Evolutionary conservation across 1,140 invertebrate species (phyloP).

Genomic region (Plodia interpunctella): DNA sequence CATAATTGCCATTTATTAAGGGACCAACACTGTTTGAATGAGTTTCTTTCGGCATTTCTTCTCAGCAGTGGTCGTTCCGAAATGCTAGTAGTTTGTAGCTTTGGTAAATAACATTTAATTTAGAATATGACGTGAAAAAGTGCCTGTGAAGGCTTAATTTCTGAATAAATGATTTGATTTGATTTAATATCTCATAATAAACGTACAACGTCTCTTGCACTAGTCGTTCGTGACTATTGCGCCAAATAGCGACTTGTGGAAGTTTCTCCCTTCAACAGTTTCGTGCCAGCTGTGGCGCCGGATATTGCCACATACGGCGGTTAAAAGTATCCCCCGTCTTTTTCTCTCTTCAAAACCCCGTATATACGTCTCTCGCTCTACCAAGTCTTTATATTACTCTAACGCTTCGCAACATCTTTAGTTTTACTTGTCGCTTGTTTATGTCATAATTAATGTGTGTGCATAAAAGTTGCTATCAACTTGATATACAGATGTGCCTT

Average conservation of each 20-base stretch:
- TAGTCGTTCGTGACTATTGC: constrained; percentile 1
- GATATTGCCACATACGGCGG: neutral
- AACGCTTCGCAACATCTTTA: neutral
- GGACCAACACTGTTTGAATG: too few relatives aligned
- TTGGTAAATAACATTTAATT: too few relatives aligned
- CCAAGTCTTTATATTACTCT: neutral
- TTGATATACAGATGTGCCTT: too few relatives aligned
- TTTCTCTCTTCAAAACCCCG: neutral
- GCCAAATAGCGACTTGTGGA: neutral
- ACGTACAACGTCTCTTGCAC: too few relatives aligned
- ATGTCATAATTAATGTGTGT: neutral
- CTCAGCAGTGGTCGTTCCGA: too few relatives aligned
- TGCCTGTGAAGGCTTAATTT: too few relatives aligned
- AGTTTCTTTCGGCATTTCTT: too few relatives aligned
- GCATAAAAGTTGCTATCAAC: neutral
- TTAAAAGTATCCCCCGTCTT: neutral
- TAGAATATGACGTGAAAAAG: too few relatives aligned
- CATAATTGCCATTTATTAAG: too few relatives aligned
- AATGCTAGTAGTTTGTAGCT: too few relatives aligned
- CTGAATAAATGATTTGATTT: too few relatives aligned
- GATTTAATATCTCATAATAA: too few relatives aligned
- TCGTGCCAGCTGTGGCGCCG: neutral
- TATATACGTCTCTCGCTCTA: neutral
- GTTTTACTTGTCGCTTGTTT: neutral
- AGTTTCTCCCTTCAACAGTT: constrained; percentile 1